phyloP scores from a whole-genome alignment of 2,797 vertebrate genomes.

The Allobates femoralis region DNA sequence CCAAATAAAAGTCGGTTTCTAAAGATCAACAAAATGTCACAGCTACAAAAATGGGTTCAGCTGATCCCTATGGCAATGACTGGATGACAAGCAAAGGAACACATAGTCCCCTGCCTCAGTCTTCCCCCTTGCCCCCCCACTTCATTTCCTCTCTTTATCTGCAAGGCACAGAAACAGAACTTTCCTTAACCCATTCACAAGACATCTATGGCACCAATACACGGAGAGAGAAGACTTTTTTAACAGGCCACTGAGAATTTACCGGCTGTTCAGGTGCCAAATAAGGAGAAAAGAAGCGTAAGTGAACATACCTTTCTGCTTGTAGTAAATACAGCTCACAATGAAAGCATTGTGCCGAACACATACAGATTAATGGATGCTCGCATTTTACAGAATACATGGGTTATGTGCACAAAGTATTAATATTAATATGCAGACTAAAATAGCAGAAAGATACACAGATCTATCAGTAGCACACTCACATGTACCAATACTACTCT shows the following conservation, averaged over 20 bases:
- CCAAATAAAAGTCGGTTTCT: not conserved
- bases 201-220: not conserved
- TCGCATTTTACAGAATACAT: not conserved
- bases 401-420: not conserved
- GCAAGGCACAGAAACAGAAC: slow-evolving; percentile 54
- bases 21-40: not conserved
- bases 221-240: not conserved
- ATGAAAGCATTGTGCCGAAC: not conserved
- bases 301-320: not conserved
- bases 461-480: too few relatives aligned
- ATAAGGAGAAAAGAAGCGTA: slow-evolving; percentile 8
- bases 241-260: not conserved
- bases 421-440: not conserved
- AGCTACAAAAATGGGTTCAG: not conserved
- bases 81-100: slow-evolving; percentile 11
- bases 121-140: slow-evolving; percentile 1
- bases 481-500: not conserved
- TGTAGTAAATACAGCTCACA: slow-evolving; percentile 4
- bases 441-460: not conserved
- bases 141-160: slow-evolving; percentile 60
- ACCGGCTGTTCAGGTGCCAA: not conserved
- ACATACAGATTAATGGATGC: not conserved
- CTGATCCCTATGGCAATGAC: not conserved
- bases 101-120: slow-evolving; percentile 1
- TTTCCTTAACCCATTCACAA: slow-evolving; percentile 49